phyloP scores from a whole-genome alignment of 1,140 invertebrate species.

The Scaptomyza graminum region DNA sequence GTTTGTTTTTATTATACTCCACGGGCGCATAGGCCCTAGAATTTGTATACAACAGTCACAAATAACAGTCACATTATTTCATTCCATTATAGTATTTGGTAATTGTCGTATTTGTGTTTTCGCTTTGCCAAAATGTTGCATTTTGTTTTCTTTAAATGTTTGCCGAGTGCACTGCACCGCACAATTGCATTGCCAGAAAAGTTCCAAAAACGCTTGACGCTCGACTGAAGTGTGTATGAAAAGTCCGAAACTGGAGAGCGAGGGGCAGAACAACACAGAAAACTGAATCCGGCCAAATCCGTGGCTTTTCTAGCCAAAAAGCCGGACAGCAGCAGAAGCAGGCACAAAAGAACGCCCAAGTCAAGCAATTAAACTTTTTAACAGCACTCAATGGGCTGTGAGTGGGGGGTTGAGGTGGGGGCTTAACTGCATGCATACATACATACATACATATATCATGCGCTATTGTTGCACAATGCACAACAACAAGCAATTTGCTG shows the following conservation, averaged over 20 bases:
- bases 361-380: constrained; percentile 69
- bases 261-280: neutral
- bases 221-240: constrained; percentile 48
- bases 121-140: neutral
- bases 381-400: constrained; percentile 21
- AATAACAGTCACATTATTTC: constrained; percentile 3
- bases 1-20: constrained; percentile 10
- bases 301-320: neutral
- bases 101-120: constrained; percentile 9
- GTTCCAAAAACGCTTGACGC: constrained; percentile 33
- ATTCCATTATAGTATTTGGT: constrained; percentile 39
- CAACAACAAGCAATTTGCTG: constrained; percentile 48
- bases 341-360: constrained; percentile 46
- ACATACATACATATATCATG: neutral
- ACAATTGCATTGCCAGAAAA: constrained; percentile 46
- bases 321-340: constrained; percentile 2
- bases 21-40: neutral
- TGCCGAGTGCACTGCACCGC: constrained; percentile 4
- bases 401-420: constrained; percentile 1
- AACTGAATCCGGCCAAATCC: constrained; percentile 7
- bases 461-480: constrained; percentile 23
- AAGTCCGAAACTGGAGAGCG: constrained; percentile 3
- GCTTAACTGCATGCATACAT: neutral
- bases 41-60: constrained; percentile 14
- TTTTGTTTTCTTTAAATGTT: constrained; percentile 54